phyloP scores from a whole-genome alignment of 2,888 invertebrate species.

The Diadegma fenestrale region DNA sequence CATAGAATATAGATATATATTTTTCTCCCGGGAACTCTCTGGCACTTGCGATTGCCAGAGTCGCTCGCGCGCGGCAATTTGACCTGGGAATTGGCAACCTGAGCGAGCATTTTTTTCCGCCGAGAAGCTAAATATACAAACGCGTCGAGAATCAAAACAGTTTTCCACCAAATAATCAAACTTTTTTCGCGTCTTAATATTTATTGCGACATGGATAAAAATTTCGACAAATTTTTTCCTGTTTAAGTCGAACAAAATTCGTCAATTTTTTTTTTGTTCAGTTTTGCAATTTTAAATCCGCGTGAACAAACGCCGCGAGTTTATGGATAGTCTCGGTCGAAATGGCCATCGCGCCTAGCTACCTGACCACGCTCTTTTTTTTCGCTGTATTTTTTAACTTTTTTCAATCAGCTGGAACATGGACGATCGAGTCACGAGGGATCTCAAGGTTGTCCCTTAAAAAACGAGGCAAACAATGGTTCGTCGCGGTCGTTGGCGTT shows the following conservation, averaged over 20 bases:
- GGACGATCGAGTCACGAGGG: constrained; percentile 41
- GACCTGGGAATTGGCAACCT: constrained; percentile 61
- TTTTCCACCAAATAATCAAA: not conserved
- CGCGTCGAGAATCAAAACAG: not conserved
- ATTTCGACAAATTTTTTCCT: not conserved
- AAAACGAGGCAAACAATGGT: constrained; percentile 74
- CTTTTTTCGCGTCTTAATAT: not conserved
- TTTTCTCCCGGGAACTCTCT: constrained; percentile 43
- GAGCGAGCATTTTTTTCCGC: constrained; percentile 28
- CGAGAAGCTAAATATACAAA: constrained; percentile 13
- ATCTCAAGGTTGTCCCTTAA: constrained; percentile 65
- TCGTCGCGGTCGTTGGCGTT: constrained; percentile 73
- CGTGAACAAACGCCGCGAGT: not conserved
- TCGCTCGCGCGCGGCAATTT: constrained; percentile 20
- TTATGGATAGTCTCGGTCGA: not conserved
- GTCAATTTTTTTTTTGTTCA: not conserved
- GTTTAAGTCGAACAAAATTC: not conserved
- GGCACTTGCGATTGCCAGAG: constrained; percentile 55
- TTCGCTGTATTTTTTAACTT: constrained; percentile 18
- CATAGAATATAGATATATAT: constrained; percentile 46
- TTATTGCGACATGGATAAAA: not conserved
- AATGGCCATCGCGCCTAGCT: constrained; percentile 5
- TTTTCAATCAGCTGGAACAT: constrained; percentile 20
- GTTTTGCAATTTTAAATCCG: not conserved
- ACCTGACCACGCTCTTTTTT: constrained; percentile 15